Evolutionary conservation across 2,888 invertebrate species (phyloP), one percentile per base, ranked within the genome.

Genomic region (Tipula unca): DNA sequence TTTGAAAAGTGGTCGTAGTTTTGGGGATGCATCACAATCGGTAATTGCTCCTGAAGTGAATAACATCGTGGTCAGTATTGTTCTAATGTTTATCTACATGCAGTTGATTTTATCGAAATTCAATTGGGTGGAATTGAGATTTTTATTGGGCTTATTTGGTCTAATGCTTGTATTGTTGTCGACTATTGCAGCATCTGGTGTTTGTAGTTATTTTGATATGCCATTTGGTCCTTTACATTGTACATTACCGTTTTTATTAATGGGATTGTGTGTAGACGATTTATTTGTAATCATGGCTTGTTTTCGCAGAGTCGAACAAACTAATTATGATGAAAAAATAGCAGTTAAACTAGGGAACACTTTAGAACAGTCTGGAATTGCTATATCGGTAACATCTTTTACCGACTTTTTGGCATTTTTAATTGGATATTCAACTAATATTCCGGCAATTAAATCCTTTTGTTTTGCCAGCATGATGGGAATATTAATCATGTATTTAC

Each of bases 251-350:
- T 96, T 97, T 90, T 92, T 97, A 86, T 89, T 97, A 17, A 94
- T 96, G 93, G 96, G 96, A 87, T 92, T 96, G 87, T 92, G 95
- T 48, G 94, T 96, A 29, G 96, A 96, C 88, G 96, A 97, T 89
- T 95, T 96, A 93, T 96, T 97, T 90, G 95, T 97, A 0, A 95
- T 96, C 91, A 93, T 94, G 91, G 94, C 95, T 25, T 94, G 95
- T 89, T 95, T 95, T 95, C 93, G 94, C 87, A 94, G 95, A 88
- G 89, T 94, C 14, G 90, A 93, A 8, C 90, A 91, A 10, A n/a
- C 48, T 69, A 91, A 92, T 87, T 90, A 91, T 84, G 90, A 91
- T 86, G 91, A 92, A 87, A 92, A 93, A 87, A 88, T 95, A 36
- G 92, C 93, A n/a, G 92, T 94, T 88, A 93, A 93, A 90, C 92